Percentiles rank a stretch among this genome's conserved stretches.
Conservation (phyloP, 2,113 vertebrate genomes). For the Gasterosteus aculeatus region DNA sequence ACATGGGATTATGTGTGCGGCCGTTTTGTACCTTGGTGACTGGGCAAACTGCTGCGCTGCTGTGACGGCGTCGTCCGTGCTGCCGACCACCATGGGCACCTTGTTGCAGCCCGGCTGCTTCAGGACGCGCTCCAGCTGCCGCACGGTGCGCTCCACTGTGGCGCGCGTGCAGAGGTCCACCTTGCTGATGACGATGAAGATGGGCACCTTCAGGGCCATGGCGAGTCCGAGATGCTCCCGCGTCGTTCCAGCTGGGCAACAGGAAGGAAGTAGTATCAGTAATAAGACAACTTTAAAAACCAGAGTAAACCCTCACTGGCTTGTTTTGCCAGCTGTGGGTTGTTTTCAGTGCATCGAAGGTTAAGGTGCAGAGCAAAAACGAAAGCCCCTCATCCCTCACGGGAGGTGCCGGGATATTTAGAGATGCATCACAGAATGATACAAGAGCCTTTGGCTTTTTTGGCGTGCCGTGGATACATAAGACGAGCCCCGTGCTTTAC, state of each 20-base stretch:
- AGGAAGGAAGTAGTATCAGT: background rate
- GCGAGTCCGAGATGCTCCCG: constrained; percentile 95
- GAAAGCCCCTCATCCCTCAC: constrained; percentile 1
- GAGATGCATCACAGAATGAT: background rate
- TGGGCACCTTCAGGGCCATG: constrained; percentile 96
- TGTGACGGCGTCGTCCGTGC: constrained; percentile 92
- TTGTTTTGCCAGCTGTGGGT: constrained; percentile 26
- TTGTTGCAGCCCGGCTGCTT: constrained; percentile 99
- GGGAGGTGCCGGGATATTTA: background rate
- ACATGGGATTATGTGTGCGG: background rate
- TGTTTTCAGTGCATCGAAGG: constrained; percentile 13
- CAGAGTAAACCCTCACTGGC: constrained; percentile 10
- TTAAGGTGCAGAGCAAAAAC: background rate
- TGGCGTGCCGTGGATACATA: constrained; percentile 15
- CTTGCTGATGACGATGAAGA: constrained; percentile 98
- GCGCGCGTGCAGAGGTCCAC: constrained; percentile 92
- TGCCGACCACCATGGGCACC: constrained; percentile 90
- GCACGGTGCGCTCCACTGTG: constrained; percentile 94
- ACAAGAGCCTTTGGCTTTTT: constrained; percentile 9
- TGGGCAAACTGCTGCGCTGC: constrained; percentile 97
- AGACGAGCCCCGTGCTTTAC: constrained; percentile 30
- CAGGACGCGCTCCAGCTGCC: constrained; percentile 93
- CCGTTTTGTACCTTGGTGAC: constrained; percentile 87
- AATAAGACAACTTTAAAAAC: constrained; percentile 7
- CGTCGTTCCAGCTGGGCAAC: constrained; percentile 89